phyloP scores from a whole-genome alignment of 1,140 invertebrate species.

The Lycorma delicatula region DNA sequence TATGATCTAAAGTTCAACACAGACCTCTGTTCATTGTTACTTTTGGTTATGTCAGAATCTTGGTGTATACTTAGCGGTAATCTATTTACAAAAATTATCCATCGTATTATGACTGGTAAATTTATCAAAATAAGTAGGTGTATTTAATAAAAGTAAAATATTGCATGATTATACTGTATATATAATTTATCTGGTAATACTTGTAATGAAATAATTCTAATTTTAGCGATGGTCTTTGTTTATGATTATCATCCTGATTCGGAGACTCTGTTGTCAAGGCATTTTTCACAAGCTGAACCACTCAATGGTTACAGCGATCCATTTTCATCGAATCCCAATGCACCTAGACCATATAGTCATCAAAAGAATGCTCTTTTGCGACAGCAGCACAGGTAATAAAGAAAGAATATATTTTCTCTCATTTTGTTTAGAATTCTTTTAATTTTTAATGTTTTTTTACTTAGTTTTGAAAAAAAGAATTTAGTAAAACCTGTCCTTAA shows the following conservation, averaged over 20 bases:
- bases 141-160: neutral
- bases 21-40: no score
- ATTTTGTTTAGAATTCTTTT: no score
- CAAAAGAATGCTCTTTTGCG: constrained; percentile 68
- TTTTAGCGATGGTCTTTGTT: constrained; percentile 87
- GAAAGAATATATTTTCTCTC: no score
- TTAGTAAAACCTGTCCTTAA: no score
- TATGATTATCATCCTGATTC: constrained; percentile 92
- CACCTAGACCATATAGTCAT: constrained; percentile 72
- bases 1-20: no score
- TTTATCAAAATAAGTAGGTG: no score
- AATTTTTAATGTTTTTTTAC: no score
- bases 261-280: constrained; percentile 76
- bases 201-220: constrained; percentile 19
- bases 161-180: neutral
- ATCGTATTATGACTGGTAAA: no score
- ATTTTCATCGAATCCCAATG: constrained; percentile 72
- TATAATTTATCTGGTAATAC: neutral
- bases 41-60: no score
- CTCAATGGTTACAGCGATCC: constrained; percentile 69
- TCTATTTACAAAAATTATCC: no score
- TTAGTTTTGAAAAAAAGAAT: no score
- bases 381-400: constrained; percentile 45
- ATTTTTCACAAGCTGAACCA: constrained; percentile 61
- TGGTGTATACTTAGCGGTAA: no score